Conservation (phyloP, 2,888 invertebrate genomes). For the Eumerus sabulonum region DNA sequence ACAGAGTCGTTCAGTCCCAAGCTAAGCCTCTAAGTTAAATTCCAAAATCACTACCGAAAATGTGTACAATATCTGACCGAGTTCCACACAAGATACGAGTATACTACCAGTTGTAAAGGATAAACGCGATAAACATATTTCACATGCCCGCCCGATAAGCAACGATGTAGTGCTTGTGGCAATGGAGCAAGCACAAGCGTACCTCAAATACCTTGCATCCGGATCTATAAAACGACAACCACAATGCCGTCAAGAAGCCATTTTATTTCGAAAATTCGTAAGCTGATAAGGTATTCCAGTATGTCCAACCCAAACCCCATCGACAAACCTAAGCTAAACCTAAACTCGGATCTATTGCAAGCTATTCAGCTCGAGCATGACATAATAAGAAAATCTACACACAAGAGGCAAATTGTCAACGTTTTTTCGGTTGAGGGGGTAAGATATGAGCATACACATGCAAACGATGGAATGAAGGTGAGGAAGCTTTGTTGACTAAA, state of each 20-base stretch:
- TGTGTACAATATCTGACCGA: no score
- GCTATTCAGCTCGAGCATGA: constrained; percentile 43
- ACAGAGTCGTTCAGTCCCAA: no score
- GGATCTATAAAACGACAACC: constrained; percentile 17
- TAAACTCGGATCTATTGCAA: constrained; percentile 60
- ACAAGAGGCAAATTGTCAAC: constrained; percentile 62
- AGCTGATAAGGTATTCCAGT: constrained; percentile 42
- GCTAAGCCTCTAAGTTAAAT: no score
- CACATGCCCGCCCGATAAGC: neutral
- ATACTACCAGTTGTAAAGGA: no score
- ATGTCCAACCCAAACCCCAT: constrained; percentile 37
- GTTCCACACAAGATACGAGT: no score
- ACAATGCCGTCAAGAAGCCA: constrained; percentile 16
- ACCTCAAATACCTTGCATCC: constrained; percentile 34
- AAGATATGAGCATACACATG: no score
- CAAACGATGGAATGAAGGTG: neutral
- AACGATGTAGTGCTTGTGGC: constrained; percentile 10
- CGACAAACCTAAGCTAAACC: constrained; percentile 43
- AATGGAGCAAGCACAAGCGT: constrained; percentile 12
- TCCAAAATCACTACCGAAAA: no score
- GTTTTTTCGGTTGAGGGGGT: constrained; percentile 38
- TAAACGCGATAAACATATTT: neutral
- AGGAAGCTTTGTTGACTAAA: constrained; percentile 47
- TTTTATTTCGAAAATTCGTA: constrained; percentile 51
- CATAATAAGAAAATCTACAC: constrained; percentile 61